Evolutionary conservation across 2,888 invertebrate genomes (phyloP).

Genomic region (Drosophila rubida): DNA sequence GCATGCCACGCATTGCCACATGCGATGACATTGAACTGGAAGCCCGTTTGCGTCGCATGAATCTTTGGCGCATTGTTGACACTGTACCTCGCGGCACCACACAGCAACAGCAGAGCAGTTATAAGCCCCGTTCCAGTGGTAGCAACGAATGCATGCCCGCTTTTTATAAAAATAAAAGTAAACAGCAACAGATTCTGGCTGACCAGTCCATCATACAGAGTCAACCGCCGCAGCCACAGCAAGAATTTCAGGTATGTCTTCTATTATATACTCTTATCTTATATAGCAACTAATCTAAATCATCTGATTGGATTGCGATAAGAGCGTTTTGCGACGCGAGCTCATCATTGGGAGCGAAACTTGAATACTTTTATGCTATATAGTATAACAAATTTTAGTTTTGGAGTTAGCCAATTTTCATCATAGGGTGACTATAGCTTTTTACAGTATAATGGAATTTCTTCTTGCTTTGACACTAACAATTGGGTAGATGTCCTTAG

Average conservation of each 20-base stretch:
- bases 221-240: slow-evolving; percentile 78
- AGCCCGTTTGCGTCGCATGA: slow-evolving; percentile 73
- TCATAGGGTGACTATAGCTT: too few species aligned
- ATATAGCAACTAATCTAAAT: slow-evolving; percentile 9
- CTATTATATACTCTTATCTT: neutral
- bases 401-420: too few species aligned
- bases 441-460: too few species aligned
- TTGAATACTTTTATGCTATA: neutral
- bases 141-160: slow-evolving; percentile 81
- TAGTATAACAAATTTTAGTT: neutral
- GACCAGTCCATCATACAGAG: slow-evolving; percentile 82
- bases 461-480: too few species aligned
- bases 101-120: slow-evolving; percentile 11
- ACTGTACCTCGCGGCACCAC: slow-evolving; percentile 4
- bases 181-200: slow-evolving; percentile 53
- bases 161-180: slow-evolving; percentile 79
- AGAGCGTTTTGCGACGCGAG: neutral
- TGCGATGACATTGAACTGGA: slow-evolving; percentile 81
- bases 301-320: slow-evolving; percentile 20
- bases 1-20: slow-evolving; percentile 74
- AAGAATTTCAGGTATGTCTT: slow-evolving; percentile 75
- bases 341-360: neutral
- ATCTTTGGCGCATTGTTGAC: slow-evolving; percentile 66
- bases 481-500: too few species aligned
- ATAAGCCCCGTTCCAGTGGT: slow-evolving; percentile 27